Conservation (phyloP, 2,888 invertebrate species). For the Trichopoda pennipes region DNA sequence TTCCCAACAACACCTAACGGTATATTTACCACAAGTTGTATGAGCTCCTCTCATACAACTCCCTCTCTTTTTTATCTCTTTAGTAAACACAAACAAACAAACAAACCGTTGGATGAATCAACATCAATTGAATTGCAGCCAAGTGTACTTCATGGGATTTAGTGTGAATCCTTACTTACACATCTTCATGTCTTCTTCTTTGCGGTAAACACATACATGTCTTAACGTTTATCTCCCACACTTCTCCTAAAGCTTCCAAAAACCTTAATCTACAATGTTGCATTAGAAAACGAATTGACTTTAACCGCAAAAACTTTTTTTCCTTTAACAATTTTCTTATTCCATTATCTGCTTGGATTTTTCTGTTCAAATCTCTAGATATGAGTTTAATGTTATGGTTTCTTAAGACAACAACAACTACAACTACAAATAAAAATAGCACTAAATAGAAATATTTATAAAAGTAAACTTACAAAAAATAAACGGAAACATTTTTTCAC, state of each 20-base stretch:
- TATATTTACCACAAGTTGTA: slow-evolving; percentile 37
- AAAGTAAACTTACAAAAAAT: slow-evolving; percentile 16
- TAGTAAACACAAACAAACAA: slow-evolving; percentile 7
- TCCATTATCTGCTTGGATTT: slow-evolving; percentile 10
- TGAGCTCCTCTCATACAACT: slow-evolving; percentile 41
- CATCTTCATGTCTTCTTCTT: neutral
- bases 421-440: slow-evolving; percentile 30
- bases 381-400: slow-evolving; percentile 59
- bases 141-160: slow-evolving; percentile 27
- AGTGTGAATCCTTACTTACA: neutral
- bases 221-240: neutral
- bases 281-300: slow-evolving; percentile 64
- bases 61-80: slow-evolving; percentile 1
- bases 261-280: slow-evolving; percentile 26
- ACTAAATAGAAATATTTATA: slow-evolving; percentile 38
- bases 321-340: slow-evolving; percentile 17
- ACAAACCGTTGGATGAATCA: slow-evolving; percentile 34
- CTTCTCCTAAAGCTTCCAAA: slow-evolving; percentile 22
- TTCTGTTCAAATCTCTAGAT: slow-evolving; percentile 57
- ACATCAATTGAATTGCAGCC: slow-evolving; percentile 52
- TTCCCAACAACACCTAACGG: slow-evolving; percentile 41
- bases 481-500: slow-evolving; percentile 3
- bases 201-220: neutral
- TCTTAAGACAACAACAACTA: slow-evolving; percentile 51
- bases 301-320: slow-evolving; percentile 56